A percentile compares a stretch with the other conserved stretches of the same genome.
These are phyloP conservation scores for Sphaerodactylus townsendi DNA, from an alignment of 2,113 vertebrate species.

Conservation along the genomic window DNA sequence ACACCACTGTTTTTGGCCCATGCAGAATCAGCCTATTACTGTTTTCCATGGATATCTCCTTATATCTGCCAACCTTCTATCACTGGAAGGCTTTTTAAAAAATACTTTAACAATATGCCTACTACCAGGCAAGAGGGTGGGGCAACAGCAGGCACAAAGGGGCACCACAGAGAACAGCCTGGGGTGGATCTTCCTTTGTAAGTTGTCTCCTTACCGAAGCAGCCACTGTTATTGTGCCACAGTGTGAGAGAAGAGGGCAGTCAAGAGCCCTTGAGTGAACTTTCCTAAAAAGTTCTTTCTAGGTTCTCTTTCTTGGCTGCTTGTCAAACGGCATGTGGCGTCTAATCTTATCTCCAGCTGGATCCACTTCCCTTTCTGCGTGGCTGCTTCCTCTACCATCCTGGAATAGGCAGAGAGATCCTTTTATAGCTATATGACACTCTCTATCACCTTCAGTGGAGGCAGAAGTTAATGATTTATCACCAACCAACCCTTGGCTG, in stretches of 20 bases:
- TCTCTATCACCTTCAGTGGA: not conserved
- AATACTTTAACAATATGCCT: too few relatives aligned
- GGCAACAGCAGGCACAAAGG: too few relatives aligned
- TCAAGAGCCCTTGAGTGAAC: not conserved
- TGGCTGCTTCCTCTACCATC: not conserved
- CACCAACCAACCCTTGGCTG: not conserved
- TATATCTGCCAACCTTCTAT: too few relatives aligned
- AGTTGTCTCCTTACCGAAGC: too few relatives aligned
- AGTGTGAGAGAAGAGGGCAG: not conserved
- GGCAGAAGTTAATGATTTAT: constrained; percentile 9
- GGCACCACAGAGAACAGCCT: too few relatives aligned
- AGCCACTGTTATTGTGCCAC: not conserved
- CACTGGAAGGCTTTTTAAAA: too few relatives aligned
- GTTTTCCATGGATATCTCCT: too few relatives aligned
- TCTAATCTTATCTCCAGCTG: constrained; percentile 21
- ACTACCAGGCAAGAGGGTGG: too few relatives aligned
- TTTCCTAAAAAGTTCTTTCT: not conserved
- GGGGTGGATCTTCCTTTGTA: too few relatives aligned
- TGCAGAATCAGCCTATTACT: too few relatives aligned
- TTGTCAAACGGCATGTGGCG: not conserved
- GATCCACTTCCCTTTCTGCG: too few relatives aligned
- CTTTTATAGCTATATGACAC: not conserved
- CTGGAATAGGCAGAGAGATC: not conserved
- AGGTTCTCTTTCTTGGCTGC: not conserved
- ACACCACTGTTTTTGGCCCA: too few relatives aligned